phyloP scores from a whole-genome alignment of 2,797 vertebrate genomes.

The Epinephelus malabaricus region DNA sequence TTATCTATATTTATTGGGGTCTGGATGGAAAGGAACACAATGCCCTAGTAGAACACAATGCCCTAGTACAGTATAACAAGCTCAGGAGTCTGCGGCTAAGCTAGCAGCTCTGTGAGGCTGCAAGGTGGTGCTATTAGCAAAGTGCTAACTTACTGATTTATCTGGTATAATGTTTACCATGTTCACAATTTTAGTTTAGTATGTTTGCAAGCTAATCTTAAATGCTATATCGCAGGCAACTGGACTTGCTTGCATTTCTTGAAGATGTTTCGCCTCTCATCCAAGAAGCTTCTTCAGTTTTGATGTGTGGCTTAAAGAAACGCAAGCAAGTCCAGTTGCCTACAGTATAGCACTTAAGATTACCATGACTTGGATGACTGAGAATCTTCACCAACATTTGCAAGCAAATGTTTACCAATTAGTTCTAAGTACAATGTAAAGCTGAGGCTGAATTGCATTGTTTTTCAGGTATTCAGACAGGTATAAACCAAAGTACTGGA shows the following conservation, averaged over 20 bases:
- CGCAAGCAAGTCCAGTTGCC: too few relatives aligned
- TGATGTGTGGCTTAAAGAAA: too few relatives aligned
- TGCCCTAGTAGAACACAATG: neutral
- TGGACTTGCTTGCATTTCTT: too few relatives aligned
- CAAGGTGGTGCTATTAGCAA: neutral
- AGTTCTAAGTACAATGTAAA: neutral
- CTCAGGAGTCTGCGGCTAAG: neutral
- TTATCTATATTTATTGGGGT: slow-evolving; percentile 20
- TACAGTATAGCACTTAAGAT: too few relatives aligned
- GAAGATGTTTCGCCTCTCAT: too few relatives aligned
- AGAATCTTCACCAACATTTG: neutral
- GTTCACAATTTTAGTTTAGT: neutral
- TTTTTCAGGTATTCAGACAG: neutral
- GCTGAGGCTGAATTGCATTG: neutral
- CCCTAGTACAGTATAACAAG: neutral
- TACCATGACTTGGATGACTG: too few relatives aligned
- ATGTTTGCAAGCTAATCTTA: neutral
- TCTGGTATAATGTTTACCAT: neutral
- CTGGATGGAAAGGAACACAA: slow-evolving; percentile 4
- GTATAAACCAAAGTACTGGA: neutral
- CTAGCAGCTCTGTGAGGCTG: neutral
- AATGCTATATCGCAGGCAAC: too few relatives aligned
- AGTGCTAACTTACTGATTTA: neutral
- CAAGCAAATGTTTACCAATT: too few relatives aligned
- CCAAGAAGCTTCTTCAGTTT: too few relatives aligned